Evolutionary conservation across 2,888 invertebrate genomes (phyloP).

Genomic region (Apeira syringaria): DNA sequence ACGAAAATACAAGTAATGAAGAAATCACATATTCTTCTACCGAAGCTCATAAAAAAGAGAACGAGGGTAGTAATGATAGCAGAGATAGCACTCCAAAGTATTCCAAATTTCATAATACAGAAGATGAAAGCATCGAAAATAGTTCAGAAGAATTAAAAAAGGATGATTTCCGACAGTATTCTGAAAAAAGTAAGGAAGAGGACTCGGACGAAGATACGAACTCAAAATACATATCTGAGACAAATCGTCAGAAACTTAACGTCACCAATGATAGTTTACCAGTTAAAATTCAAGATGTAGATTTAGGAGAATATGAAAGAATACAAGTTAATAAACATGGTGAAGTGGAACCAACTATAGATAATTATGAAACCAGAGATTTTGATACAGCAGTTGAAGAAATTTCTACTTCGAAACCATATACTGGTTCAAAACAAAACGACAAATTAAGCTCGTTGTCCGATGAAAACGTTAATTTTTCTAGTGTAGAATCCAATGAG

Average conservation of each 20-base stretch:
- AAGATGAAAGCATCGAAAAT: constrained; percentile 27
- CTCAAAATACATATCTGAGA: constrained; percentile 9
- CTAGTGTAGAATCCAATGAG: constrained; percentile 34
- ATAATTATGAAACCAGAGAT: constrained; percentile 35
- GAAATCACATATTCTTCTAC: constrained; percentile 3
- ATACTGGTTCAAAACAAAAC: constrained; percentile 17
- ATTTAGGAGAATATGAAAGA: constrained; percentile 55
- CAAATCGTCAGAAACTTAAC: constrained; percentile 2
- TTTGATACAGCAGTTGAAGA: constrained; percentile 32
- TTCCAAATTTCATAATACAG: constrained; percentile 16
- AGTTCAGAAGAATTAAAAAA: constrained; percentile 14
- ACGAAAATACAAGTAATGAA: constrained; percentile 11
- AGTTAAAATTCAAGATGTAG: constrained; percentile 48
- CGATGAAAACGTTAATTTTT: constrained; percentile 28
- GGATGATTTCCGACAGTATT: background rate
- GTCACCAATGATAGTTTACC: constrained; percentile 20
- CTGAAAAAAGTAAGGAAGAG: background rate
- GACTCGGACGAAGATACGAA: constrained; percentile 25
- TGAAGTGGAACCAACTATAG: constrained; percentile 43
- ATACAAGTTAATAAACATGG: constrained; percentile 51
- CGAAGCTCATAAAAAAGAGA: constrained; percentile 13
- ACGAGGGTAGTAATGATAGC: constrained; percentile 14
- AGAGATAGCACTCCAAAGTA: constrained; percentile 21
- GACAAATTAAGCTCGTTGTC: constrained; percentile 29
- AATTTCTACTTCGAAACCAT: constrained; percentile 29